Base-by-base conservation (phyloP, 2,888 invertebrate species). In the Ophion slaviceki region DNA sequence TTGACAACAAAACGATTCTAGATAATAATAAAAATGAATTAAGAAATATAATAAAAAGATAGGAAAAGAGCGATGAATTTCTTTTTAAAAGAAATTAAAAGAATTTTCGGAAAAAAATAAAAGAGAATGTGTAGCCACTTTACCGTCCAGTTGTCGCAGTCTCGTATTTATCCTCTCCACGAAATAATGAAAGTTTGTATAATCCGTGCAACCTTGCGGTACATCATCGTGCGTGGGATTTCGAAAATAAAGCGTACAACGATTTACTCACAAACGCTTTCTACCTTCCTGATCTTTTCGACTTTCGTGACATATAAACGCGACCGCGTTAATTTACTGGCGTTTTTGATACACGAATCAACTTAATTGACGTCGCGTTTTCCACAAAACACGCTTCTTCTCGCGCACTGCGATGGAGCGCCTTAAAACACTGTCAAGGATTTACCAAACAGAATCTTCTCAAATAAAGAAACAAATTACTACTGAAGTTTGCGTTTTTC, bases 221-320 rank as follows among this genome's bases (percentile, higher is more conserved):
- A 32, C 47, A 71, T 57, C 11, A 53, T 53, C 28, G 57, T 53
- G 32, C 47, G 47, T 47, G 47, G 47, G 71, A 71, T 53, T 71
- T 53, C 11, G 62, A 75, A 62, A 14, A 62, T 75, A 20, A 62
- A 45, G 24, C 40, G 68, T 68, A 62, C 45, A 36, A 62, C 24
- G 40, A 36, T 62, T 45, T 20, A 20, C 45, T 20, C 24, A 40
- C 61, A 40, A 45, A 24, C 45, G 61, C 74, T 74, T 74, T 75
- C 74, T 74, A 74, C 62, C 24, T 75, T 47, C 45, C 24, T 62
- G 14, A 45, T 28, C 62, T 45, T 57, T 57, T 11, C 20, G 14
- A 62, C 57, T 75, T 61, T 62, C 74, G 45, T 45, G 40, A 24
- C 11, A n/a, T 45, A 45, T 14, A 75, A 62, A 17, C 20, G 20